Evolutionary conservation across 1,140 invertebrate genomes (phyloP).

Genomic region (Saccostrea glomerata): DNA sequence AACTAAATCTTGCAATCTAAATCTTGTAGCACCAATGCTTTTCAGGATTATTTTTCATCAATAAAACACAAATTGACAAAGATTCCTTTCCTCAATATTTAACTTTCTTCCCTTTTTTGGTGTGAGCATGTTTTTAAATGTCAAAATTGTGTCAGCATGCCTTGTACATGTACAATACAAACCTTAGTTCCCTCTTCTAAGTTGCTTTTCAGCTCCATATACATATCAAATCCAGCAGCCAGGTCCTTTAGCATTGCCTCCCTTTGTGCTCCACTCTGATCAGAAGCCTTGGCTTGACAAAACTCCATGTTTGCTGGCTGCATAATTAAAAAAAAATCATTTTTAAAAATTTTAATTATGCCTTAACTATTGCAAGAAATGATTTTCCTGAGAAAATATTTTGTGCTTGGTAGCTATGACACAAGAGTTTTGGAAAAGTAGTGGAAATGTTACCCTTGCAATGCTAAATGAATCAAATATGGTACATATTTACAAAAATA

Average conservation of each 20-base stretch:
- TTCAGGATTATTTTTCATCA: neutral
- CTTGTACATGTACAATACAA: neutral
- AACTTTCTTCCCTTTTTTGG: neutral
- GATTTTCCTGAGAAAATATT: too few species aligned
- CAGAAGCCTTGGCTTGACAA: conserved; percentile 84
- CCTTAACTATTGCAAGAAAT: too few species aligned
- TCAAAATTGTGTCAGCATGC: too few species aligned
- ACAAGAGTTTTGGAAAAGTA: too few species aligned
- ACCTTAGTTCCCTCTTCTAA: conserved; percentile 95
- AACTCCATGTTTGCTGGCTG: conserved; percentile 88
- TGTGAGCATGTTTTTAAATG: too few species aligned
- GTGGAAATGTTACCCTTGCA: too few species aligned
- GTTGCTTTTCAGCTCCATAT: conserved; percentile 93
- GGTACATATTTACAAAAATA: too few species aligned
- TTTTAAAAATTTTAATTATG: neutral
- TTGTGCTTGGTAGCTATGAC: too few species aligned
- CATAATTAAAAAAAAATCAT: conserved; percentile 52
- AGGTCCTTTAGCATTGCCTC: conserved; percentile 92
- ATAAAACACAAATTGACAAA: neutral
- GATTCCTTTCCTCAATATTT: neutral
- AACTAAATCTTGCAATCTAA: neutral
- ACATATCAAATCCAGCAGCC: conserved; percentile 93
- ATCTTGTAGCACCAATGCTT: neutral
- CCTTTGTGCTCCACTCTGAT: conserved; percentile 81
- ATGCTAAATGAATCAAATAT: too few species aligned